Evolutionary conservation across 1,140 invertebrate genomes (phyloP), one percentile per base, ranked within the genome.

Genomic region (Atta texana): DNA sequence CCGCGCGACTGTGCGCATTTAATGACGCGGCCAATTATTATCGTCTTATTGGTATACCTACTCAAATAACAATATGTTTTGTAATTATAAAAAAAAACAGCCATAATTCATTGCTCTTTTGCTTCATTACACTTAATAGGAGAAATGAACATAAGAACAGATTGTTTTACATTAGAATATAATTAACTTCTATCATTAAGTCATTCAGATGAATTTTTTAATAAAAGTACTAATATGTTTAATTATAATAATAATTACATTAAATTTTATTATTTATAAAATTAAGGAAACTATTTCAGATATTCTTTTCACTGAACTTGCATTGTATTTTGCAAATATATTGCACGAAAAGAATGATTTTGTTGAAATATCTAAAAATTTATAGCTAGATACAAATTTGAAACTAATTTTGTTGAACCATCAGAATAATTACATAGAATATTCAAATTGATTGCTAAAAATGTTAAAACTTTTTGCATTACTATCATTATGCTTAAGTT

Each of bases 1-100:
- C 34, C 51, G 87, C 57, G 49, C 78, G 61, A 89, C 85, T 92
- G 87, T 92, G 88, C 74, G 85, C 68, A 84, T 61, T 90, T 92
- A 92, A 93, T 91, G 92, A 92, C 64, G 76, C 92, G 84, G 68
- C 89, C 92, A 88, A 89, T 93, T 85, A 84, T 90, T 85, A 84
- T 89, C 88, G 88, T 91, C 93, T 91, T 90, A 92, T 91, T 84
- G 87, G 91, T 44, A 44, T 44, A 10, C 34, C 34, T 61, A 84
- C 49, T 68, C 72, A 69, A 91, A 91, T 82, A 57, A 72, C 72
- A 74, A 63, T 2, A 69, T 61, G 75, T 16, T 6, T 61, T 18
- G 39, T 12, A 44, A 24, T 28, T 28, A 7, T 6, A 7, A 53
- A 28, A 64, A 31, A 55, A 31, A 34, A 31, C 4, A 53, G 0